Evolutionary conservation across 2,113 vertebrate genomes (phyloP).

Genomic region (Paradisaea rubra): DNA sequence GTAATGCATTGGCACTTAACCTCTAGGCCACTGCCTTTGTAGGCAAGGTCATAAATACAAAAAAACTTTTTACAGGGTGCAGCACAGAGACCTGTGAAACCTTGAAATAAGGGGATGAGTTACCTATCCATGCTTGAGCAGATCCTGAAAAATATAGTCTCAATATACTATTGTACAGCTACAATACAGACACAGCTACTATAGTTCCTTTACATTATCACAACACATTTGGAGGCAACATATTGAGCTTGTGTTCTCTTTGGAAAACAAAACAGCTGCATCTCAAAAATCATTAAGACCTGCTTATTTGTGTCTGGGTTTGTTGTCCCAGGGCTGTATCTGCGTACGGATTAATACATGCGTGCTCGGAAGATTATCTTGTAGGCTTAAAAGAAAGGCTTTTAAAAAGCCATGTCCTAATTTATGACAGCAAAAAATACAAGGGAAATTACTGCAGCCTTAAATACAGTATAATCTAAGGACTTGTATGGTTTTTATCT

Average conservation of each 20-base stretch:
- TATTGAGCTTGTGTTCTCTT: background rate
- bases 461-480: background rate
- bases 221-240: background rate
- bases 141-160: background rate
- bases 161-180: rapidly evolving
- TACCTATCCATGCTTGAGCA: background rate
- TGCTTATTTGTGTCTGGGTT: background rate
- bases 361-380: background rate
- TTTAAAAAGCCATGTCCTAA: background rate
- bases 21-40: background rate
- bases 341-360: background rate
- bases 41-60: background rate
- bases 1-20: background rate
- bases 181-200: background rate
- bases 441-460: background rate
- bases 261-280: background rate
- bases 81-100: background rate
- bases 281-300: background rate
- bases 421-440: background rate
- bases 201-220: background rate
- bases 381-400: background rate
- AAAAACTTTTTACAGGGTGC: background rate
- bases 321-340: background rate
- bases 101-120: background rate
- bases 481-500: background rate